Evolutionary conservation across 2,797 vertebrate species (phyloP).

Genomic region (Malacoctenus gilli): DNA sequence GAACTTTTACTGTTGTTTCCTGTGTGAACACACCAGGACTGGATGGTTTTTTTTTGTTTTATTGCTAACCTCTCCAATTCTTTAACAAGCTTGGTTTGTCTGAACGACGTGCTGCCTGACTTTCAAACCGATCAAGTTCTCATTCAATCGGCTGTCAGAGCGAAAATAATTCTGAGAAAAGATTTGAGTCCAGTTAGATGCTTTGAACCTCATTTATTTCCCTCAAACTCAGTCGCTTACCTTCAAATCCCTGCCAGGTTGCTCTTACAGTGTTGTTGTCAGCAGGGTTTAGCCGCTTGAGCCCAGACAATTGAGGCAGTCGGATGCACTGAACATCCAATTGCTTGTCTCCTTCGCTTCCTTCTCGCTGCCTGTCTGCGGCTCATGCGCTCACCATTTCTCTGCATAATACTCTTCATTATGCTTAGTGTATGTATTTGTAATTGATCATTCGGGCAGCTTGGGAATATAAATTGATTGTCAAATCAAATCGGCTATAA

Average conservation of each 20-base stretch:
- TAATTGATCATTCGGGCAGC: constrained; percentile 41
- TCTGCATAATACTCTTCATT: constrained; percentile 38
- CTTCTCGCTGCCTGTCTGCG: neutral
- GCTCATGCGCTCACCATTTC: constrained; percentile 1
- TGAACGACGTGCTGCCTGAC: too few species aligned
- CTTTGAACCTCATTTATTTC: too few species aligned
- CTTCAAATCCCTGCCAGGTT: constrained; percentile 10
- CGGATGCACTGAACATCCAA: constrained; percentile 6
- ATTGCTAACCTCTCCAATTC: neutral
- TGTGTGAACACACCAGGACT: constrained; percentile 5
- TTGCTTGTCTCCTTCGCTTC: neutral
- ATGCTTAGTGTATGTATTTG: constrained; percentile 48
- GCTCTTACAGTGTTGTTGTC: constrained; percentile 9
- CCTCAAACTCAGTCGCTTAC: too few species aligned
- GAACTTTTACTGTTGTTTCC: neutral
- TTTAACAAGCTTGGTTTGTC: neutral
- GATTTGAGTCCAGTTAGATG: too few species aligned
- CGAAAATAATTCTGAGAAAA: too few species aligned
- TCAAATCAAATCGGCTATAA: constrained; percentile 46
- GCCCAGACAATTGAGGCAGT: constrained; percentile 1
- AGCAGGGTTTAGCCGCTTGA: too few species aligned
- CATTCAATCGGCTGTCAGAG: too few species aligned
- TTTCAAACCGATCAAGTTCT: too few species aligned
- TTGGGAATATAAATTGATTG: constrained; percentile 42
- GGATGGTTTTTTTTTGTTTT: neutral